Base-by-base conservation (phyloP, 2,888 invertebrate species). In the Eremobia ochroleuca region DNA sequence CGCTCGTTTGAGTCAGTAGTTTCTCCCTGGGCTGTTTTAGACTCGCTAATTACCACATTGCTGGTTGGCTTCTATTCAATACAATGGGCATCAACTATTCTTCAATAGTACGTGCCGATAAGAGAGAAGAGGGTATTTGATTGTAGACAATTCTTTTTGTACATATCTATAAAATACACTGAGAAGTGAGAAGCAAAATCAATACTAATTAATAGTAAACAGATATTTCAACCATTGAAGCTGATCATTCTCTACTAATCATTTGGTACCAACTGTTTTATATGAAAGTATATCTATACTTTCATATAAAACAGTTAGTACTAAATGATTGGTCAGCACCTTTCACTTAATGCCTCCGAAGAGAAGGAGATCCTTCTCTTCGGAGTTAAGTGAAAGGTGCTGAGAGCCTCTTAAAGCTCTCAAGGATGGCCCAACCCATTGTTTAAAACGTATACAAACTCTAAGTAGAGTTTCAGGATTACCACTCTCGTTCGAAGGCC, bases 21-120 rank as follows among this genome's bases (percentile, higher is more conserved):
- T 8, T 46, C 37, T 31, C 15, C 25, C 1, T 61, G 13, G 11
- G 25, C n/a, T n/a, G 21, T 28, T n/a, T n/a, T 25, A 9, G n/a
- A 4, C 15, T n/a, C n/a, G 40, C 34, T 37, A 28, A 0, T 43
- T 13, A 43, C 37, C 8, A 61, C 4, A 40, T 75, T 31, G 9
- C 46, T 59, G 6, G 28, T 46, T 40, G 74, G 37, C 13, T n/a
- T 46, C 59, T 21, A 66, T 74, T 73, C 37, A 52, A 25, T 1
- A 31, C 1, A 13, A 40, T n/a, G 18, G n/a, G 34, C 25, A 52
- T 43, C 11, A 34, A 11, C 4, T 28, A 28, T 34, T 34, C 13
- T 18, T 18, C 13, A 28, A 37, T 59, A 21, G 21, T 28, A 34
- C n/a, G 34, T n/a, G 21, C 34, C 21, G 31, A 55, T 73, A 55